Percentiles rank a stretch among this genome's conserved stretches.
Conservation (phyloP, 1,140 invertebrate genomes). For the Harpegnathos saltator region DNA sequence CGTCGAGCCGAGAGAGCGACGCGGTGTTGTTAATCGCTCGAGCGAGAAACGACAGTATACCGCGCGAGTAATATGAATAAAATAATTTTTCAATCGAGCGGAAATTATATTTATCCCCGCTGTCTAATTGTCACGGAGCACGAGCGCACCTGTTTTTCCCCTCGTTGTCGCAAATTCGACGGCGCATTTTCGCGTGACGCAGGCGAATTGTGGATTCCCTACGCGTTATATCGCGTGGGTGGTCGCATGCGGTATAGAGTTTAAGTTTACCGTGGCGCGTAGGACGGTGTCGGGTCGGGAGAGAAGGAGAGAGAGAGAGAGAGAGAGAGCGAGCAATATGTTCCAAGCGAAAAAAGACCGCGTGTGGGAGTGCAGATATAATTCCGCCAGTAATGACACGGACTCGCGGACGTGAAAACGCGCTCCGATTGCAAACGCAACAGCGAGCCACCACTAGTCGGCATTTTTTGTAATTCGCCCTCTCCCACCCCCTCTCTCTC, state of each 20-base stretch:
- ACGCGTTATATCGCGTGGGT: not conserved
- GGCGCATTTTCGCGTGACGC: no score
- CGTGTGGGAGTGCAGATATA: not conserved
- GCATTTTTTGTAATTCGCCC: no score
- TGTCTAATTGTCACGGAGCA: not conserved
- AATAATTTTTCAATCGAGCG: not conserved
- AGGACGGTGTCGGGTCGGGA: not conserved
- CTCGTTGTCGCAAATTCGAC: not conserved
- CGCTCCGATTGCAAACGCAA: no score
- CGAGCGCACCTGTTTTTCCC: not conserved
- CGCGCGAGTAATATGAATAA: not conserved
- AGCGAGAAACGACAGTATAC: no score
- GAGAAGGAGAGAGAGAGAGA: not conserved
- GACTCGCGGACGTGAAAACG: conserved; percentile 24
- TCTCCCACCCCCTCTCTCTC: not conserved
- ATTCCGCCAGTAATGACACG: conserved; percentile 29
- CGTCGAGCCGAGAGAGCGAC: not conserved
- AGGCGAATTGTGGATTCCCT: not conserved
- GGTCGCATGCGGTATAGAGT: not conserved
- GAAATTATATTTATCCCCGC: not conserved
- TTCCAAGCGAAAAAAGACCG: not conserved
- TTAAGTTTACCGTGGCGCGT: conserved; percentile 6
- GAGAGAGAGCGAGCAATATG: not conserved
- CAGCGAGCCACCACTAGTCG: no score
- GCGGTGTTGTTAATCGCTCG: not conserved